Conservation (phyloP, 1,140 invertebrate genomes). For the Drosophila funebris region DNA sequence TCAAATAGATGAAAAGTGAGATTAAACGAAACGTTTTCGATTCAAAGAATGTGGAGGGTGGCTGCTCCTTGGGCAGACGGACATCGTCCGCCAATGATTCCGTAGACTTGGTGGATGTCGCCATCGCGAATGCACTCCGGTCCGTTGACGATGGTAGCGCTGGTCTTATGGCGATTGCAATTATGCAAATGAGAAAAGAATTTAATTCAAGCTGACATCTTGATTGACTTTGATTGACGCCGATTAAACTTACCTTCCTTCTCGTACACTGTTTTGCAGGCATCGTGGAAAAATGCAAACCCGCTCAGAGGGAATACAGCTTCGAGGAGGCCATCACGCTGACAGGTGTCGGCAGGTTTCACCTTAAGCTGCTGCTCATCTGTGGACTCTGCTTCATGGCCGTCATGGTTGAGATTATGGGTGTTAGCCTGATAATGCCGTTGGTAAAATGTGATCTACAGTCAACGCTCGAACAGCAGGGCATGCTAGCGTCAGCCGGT, state of each 20-base stretch:
- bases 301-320: constrained; percentile 74
- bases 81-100: constrained; percentile 38
- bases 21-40: constrained; percentile 70
- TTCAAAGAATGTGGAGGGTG: constrained; percentile 63
- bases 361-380: constrained; percentile 66
- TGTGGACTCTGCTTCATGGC: constrained; percentile 75
- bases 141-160: no score
- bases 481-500: constrained; percentile 87
- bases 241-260: neutral
- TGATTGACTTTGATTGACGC: constrained; percentile 41
- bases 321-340: constrained; percentile 85
- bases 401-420: constrained; percentile 79
- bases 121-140: constrained; percentile 13
- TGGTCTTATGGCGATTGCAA: constrained; percentile 32
- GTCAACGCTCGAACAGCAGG: constrained; percentile 86
- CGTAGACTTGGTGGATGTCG: constrained; percentile 1
- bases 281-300: constrained; percentile 15
- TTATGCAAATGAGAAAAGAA: constrained; percentile 40
- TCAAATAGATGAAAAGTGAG: constrained; percentile 68
- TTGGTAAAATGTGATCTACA: constrained; percentile 86
- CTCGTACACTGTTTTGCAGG: constrained; percentile 2
- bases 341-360: constrained; percentile 66
- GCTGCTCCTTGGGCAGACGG: constrained; percentile 60
- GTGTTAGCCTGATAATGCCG: constrained; percentile 72
- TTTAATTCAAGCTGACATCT: constrained; percentile 17